phyloP scores from a whole-genome alignment of 2,888 invertebrate species.

The Cataglyphis livida region DNA sequence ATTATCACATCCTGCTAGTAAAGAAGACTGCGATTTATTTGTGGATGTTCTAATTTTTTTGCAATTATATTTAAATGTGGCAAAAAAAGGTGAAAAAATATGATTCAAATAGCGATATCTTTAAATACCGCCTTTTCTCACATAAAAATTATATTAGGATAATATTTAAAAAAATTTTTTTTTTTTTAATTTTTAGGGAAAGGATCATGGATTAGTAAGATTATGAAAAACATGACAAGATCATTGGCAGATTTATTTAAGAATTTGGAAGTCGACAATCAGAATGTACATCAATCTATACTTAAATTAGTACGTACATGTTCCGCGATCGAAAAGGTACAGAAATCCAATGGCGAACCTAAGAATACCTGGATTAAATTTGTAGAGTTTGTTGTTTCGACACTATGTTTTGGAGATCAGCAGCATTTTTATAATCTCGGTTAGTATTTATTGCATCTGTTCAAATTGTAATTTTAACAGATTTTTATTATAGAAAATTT shows the following conservation, averaged over 20 bases:
- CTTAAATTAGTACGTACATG: slow-evolving; percentile 81
- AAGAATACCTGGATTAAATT: slow-evolving; percentile 85
- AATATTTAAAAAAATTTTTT: background rate
- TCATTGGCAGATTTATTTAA: slow-evolving; percentile 79
- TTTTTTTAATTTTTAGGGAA: slow-evolving; percentile 59
- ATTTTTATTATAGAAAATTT: background rate
- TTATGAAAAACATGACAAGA: slow-evolving; percentile 80
- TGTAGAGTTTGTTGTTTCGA: slow-evolving; percentile 86
- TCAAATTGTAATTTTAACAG: background rate
- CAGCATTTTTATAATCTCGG: slow-evolving; percentile 88
- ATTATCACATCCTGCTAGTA: slow-evolving; percentile 88
- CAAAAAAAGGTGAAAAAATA: slow-evolving; percentile 72
- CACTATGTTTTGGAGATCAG: slow-evolving; percentile 86
- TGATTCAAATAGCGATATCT: slow-evolving; percentile 51
- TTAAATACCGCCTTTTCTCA: background rate
- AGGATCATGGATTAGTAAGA: slow-evolving; percentile 76
- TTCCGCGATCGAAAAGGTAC: slow-evolving; percentile 73
- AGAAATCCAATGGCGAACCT: slow-evolving; percentile 56
- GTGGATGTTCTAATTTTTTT: slow-evolving; percentile 86
- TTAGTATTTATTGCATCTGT: slow-evolving; percentile 1
- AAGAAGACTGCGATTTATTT: slow-evolving; percentile 88
- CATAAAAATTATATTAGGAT: background rate
- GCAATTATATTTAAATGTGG: slow-evolving; percentile 79
- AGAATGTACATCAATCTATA: slow-evolving; percentile 81
- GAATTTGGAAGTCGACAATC: slow-evolving; percentile 77